Evolutionary conservation across 2,113 vertebrate species (phyloP).

Genomic region (Xiphophorus maculatus): DNA sequence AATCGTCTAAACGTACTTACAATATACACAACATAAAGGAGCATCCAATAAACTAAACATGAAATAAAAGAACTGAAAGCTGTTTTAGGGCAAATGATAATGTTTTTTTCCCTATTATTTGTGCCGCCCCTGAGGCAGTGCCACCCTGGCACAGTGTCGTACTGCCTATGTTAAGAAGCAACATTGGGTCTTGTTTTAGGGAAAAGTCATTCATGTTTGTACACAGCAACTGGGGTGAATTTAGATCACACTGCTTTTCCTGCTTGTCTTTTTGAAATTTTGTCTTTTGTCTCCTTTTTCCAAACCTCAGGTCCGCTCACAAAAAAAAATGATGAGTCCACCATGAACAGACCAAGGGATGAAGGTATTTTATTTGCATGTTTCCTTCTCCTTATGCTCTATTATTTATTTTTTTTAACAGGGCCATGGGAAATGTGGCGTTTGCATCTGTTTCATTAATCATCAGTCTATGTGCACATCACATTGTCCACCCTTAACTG

Average conservation of each 20-base stretch:
- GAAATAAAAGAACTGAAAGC: too few relatives aligned
- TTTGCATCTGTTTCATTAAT: conserved; percentile 51
- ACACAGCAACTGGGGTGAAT: conserved; percentile 32
- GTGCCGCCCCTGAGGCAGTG: too few relatives aligned
- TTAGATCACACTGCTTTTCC: conserved; percentile 20
- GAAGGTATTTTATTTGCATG: conserved; percentile 85
- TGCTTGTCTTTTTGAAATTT: conserved; percentile 67
- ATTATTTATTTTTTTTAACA: conserved; percentile 54
- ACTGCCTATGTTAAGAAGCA: too few relatives aligned
- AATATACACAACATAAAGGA: too few relatives aligned
- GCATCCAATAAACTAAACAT: too few relatives aligned
- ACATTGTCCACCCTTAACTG: conserved; percentile 24
- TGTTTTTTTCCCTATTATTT: too few relatives aligned
- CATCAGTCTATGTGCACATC: conserved; percentile 39
- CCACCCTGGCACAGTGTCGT: too few relatives aligned
- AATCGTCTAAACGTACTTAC: too few relatives aligned
- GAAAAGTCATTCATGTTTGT: conserved; percentile 34
- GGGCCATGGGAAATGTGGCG: conserved; percentile 44
- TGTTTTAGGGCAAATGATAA: too few relatives aligned
- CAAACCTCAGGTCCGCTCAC: conserved; percentile 89
- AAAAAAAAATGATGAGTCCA: conserved; percentile 87
- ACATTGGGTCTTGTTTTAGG: conserved; percentile 29
- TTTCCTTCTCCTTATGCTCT: background rate
- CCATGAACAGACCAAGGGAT: conserved; percentile 83
- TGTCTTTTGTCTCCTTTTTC: conserved; percentile 65